Conservation (phyloP, 1,140 invertebrate genomes). For the Pararge aegeria region DNA sequence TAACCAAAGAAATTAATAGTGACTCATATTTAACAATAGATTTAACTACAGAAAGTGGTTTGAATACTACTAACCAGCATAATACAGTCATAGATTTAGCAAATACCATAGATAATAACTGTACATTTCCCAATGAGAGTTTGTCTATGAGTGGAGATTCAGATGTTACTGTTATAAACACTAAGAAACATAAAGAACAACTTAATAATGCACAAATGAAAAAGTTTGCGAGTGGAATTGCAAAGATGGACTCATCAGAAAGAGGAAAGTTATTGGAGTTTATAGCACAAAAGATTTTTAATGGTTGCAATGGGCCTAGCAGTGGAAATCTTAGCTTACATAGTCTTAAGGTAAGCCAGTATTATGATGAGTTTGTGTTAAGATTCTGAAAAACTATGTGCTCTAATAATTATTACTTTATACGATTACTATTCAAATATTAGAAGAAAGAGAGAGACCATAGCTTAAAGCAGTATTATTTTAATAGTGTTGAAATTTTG, state of each 20-base stretch:
- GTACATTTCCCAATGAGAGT: constrained; percentile 34
- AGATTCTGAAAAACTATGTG: too few species aligned
- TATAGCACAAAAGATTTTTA: constrained; percentile 61
- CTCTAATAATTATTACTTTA: too few species aligned
- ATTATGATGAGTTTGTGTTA: constrained; percentile 1
- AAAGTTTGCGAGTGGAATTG: constrained; percentile 53
- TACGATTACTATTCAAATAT: too few species aligned
- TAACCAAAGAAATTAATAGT: constrained; percentile 53
- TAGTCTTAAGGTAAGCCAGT: constrained; percentile 32
- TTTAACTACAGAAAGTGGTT: constrained; percentile 45
- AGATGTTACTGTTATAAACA: constrained; percentile 52
- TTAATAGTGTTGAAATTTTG: too few species aligned
- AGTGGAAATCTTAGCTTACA: constrained; percentile 25
- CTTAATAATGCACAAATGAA: constrained; percentile 36
- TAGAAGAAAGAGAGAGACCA: too few species aligned
- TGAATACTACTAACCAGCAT: constrained; percentile 24
- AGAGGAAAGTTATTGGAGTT: constrained; percentile 51
- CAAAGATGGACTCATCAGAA: constrained; percentile 47
- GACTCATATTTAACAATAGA: constrained; percentile 64
- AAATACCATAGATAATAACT: constrained; percentile 39
- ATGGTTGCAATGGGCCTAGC: constrained; percentile 38
- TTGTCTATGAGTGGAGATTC: constrained; percentile 61
- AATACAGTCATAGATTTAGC: constrained; percentile 57
- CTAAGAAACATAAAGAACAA: constrained; percentile 27
- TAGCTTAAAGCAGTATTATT: too few species aligned